Percentiles rank a stretch among this genome's conserved stretches.
Conservation (phyloP, 2,113 vertebrate species). For the Haemorhous mexicanus region DNA sequence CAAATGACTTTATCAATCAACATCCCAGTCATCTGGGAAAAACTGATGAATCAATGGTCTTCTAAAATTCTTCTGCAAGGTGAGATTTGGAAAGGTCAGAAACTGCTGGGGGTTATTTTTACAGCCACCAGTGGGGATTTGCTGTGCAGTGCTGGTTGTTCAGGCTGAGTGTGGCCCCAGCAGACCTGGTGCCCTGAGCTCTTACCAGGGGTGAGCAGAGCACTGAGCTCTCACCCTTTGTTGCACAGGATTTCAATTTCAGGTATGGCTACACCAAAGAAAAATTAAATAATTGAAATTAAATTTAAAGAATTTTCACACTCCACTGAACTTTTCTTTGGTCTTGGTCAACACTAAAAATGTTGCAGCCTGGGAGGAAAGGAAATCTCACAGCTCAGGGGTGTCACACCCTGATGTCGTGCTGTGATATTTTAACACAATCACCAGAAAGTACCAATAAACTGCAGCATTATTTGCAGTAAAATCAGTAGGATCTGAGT, state of each 20-base stretch:
- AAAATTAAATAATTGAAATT: rapidly evolving
- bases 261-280: neutral
- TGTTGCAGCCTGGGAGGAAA: neutral
- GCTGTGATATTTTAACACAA: neutral
- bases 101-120: neutral
- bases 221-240: neutral
- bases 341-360: neutral
- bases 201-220: neutral
- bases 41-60: neutral
- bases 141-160: neutral
- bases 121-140: neutral
- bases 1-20: neutral
- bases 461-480: neutral
- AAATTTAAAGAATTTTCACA: neutral
- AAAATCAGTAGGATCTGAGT: neutral
- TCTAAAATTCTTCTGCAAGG: neutral
- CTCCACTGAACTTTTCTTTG: rapidly evolving
- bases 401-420: no score
- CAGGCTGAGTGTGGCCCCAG: neutral
- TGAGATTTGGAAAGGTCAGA: neutral
- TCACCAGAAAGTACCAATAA: neutral
- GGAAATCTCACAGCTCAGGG: neutral
- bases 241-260: neutral
- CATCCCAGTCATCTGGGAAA: neutral
- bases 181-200: neutral